These are phyloP conservation scores for Harpagus bidentatus DNA, from an alignment of 2,113 vertebrate species.

Conservation along the genomic window DNA sequence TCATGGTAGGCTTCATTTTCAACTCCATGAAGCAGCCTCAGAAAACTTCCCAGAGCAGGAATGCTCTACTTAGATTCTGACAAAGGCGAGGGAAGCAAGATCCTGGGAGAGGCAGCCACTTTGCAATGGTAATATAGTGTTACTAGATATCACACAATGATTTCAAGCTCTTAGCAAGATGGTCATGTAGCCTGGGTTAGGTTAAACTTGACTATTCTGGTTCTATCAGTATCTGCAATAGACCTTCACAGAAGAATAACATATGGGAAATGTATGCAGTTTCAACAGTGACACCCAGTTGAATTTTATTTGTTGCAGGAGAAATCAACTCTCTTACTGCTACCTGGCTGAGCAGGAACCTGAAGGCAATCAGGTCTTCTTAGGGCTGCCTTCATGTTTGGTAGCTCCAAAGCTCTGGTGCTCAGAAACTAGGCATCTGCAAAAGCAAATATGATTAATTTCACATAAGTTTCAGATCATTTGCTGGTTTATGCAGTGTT, in stretches of 20 bases:
- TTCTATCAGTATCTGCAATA: neutral
- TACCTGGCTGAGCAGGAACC: neutral
- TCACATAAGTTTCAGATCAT: constrained; percentile 9
- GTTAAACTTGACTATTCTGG: neutral
- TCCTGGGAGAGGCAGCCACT: neutral
- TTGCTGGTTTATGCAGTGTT: constrained; percentile 15
- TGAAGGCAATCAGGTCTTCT: neutral
- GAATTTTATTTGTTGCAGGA: neutral
- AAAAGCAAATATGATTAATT: constrained; percentile 6
- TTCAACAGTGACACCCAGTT: neutral
- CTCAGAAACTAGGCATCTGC: neutral
- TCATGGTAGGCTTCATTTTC: neutral
- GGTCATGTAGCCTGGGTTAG: neutral
- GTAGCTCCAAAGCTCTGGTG: neutral
- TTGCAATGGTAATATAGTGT: neutral
- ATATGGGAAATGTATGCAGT: neutral
- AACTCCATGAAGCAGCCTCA: neutral
- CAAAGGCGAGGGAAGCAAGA: neutral
- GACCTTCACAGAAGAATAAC: neutral
- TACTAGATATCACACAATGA: neutral
- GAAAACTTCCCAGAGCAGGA: neutral
- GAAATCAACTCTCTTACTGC: neutral
- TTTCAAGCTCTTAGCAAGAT: neutral
- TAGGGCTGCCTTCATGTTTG: neutral
- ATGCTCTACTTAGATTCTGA: neutral